Conservation (phyloP, 2,888 invertebrate species). For the Saturnia pavonia region DNA sequence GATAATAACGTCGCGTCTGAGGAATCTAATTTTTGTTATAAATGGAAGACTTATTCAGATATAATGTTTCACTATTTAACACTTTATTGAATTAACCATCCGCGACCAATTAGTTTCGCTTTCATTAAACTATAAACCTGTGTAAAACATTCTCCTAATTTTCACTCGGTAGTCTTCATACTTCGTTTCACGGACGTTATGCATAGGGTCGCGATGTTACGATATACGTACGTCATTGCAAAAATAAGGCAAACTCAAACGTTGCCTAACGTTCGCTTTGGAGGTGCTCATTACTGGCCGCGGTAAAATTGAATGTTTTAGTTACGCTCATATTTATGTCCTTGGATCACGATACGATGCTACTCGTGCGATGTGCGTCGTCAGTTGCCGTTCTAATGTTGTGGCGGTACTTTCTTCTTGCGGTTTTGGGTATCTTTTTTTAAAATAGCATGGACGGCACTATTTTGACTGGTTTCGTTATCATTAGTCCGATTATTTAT, state of each 20-base stretch:
- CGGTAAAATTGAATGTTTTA: constrained; percentile 61
- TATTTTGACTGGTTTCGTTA: constrained; percentile 6
- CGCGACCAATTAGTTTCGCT: constrained; percentile 44
- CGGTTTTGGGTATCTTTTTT: constrained; percentile 16
- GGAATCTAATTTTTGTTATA: neutral
- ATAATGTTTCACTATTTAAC: constrained; percentile 7
- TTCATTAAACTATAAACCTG: constrained; percentile 41
- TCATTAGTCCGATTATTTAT: neutral
- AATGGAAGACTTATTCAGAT: constrained; percentile 11
- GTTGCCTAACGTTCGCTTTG: constrained; percentile 63
- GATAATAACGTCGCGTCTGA: neutral
- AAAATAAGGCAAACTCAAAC: constrained; percentile 40
- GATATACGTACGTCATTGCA: constrained; percentile 29
- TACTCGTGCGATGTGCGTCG: constrained; percentile 45
- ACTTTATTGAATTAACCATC: constrained; percentile 19
- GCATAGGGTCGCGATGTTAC: constrained; percentile 47
- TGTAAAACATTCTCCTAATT: neutral
- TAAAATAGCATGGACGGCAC: neutral
- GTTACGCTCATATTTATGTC: constrained; percentile 68
- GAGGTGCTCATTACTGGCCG: constrained; percentile 53
- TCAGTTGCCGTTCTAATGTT: constrained; percentile 56
- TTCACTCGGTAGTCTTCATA: constrained; percentile 49
- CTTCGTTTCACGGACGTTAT: constrained; percentile 47
- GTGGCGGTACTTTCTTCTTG: constrained; percentile 28
- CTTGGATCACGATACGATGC: constrained; percentile 63